Base-by-base conservation (phyloP, 2,797 vertebrate species). In the Pristis pectinata region DNA sequence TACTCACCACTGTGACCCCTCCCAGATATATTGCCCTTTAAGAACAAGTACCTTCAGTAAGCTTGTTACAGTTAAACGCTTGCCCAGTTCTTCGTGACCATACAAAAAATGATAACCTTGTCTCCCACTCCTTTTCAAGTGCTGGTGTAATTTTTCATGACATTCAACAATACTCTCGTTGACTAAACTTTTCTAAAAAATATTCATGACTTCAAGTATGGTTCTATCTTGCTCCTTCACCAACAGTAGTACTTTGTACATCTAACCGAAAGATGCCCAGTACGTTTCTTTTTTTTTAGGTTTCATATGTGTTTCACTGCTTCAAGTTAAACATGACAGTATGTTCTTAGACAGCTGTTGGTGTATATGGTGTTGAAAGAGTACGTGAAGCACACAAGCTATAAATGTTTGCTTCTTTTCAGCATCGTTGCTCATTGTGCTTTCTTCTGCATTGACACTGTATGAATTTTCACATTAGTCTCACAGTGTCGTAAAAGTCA, bases 381-480 rank as follows among this genome's bases (percentile, higher is more conserved):
- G 30, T 76, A 30, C 11, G 17, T 49, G 92, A 49, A 17, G 19
- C 8, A 44, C 22, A 76, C 10, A 53, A 53, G 27, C 41, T 74
- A 56, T 53, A 15, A 30, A 76, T 72, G 24, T 94, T 76, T 70
- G n/a, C 37, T 93, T 93, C 37, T 24, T 70, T 70, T 93, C 92
- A 74, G 19, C 41, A 15, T 27, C 44, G 92, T 30, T 49, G 10
- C 72, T 76, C 49, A 49, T 94, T 44, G 72, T 74, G 10, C 92
- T 76, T 27, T 94, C 44, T 34, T 76, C 56, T 61, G 67, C 92
- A 34, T 27, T 94, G 70, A 44, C 92, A 94, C 3, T 17, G 3
- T 67, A 70, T 94, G 92, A 94, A 76, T 44, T 76, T 94, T 94
- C 41, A 76, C 92, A 53, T 53, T 70, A 41, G 44, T 76, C 44